A percentile compares a stretch with the other conserved stretches of the same genome.
Evolutionary conservation across 2,888 invertebrate species (phyloP).

Genomic region (Bruchidius siliquastri): DNA sequence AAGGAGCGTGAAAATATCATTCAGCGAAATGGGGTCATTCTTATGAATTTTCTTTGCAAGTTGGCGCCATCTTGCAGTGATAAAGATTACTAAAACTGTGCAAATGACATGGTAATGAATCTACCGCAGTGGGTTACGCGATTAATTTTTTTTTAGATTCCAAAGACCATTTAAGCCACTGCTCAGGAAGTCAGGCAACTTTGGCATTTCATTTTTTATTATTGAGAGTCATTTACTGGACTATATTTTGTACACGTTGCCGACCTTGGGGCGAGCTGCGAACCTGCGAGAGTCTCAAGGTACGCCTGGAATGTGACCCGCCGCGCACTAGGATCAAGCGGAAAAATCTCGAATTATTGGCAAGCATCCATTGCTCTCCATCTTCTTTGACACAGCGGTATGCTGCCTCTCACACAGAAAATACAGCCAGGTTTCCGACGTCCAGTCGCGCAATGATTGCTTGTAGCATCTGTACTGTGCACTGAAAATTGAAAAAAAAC

Average conservation of each 20-base stretch:
- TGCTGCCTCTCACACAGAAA: not conserved
- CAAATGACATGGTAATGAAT: too few species aligned
- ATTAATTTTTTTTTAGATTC: too few species aligned
- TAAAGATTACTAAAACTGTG: too few species aligned
- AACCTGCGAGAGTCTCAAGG: not conserved
- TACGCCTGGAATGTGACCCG: not conserved
- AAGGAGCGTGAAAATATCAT: too few species aligned
- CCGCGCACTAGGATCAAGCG: not conserved
- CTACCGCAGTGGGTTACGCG: too few species aligned
- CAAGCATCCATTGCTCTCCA: not conserved
- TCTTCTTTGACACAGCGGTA: not conserved
- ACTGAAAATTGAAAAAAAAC: not conserved
- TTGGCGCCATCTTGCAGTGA: too few species aligned
- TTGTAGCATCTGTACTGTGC: not conserved
- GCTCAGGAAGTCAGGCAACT: too few species aligned
- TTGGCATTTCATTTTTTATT: not conserved
- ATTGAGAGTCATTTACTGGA: not conserved
- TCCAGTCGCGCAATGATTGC: not conserved
- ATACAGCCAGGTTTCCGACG: not conserved
- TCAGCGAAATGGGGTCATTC: too few species aligned
- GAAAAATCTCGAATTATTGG: not conserved
- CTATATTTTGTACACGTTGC: not conserved
- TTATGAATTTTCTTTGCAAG: too few species aligned
- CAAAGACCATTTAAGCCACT: too few species aligned
- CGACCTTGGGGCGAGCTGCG: not conserved